Base-by-base conservation (phyloP, 2,113 vertebrate species). In the Corapipo altera region DNA sequence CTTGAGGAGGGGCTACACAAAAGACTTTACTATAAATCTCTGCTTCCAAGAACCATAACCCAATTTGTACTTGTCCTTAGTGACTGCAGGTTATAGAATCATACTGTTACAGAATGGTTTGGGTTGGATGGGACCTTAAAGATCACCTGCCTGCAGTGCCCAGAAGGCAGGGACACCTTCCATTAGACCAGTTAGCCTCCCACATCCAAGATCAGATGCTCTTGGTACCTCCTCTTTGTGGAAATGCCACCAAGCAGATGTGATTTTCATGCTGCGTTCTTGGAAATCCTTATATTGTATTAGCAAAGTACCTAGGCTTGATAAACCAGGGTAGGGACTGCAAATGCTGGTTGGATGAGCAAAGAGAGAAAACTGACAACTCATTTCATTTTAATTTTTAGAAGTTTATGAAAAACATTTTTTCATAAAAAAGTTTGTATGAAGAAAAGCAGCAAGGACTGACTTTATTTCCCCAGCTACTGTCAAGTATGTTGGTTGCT, bases 91-190 rank as follows among this genome's bases (percentile, higher is more conserved):
- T 70, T 73, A 24, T 13, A 69, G 55, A 62, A 70, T 55, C 30
- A 22, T 55, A 16, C 17, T 70, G 3, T 61, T 41, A 54, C 11
- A 11, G 35, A 62, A 35, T 62, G 41, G 41, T 62, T 76, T 76
- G 30, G 30, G 26, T 83, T 70, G 26, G 9, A 76, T 76, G 26
- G 21, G 8, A 43, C 21, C n/a, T 62, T 62, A 27, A 83, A 33
- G 30, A 35, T 35, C 30, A 76, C 9, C 16, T 7, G 24, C 3
- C 1, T 5, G 0, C 33, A 12, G 6, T 27, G 12, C 39, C 39
- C 39, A 12, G 39, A 41, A 41, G 32, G 8, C n/a, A 62, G 21
- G 20, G 41, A 32, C 41, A 35, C n/a, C 46, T 83, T 70, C 41
- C 30, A 43, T 35, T 62, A 55, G 41, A 55, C 41, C 30, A 26